Evolutionary conservation across 2,888 invertebrate species (phyloP).

Genomic region (Malachius bipustulatus): DNA sequence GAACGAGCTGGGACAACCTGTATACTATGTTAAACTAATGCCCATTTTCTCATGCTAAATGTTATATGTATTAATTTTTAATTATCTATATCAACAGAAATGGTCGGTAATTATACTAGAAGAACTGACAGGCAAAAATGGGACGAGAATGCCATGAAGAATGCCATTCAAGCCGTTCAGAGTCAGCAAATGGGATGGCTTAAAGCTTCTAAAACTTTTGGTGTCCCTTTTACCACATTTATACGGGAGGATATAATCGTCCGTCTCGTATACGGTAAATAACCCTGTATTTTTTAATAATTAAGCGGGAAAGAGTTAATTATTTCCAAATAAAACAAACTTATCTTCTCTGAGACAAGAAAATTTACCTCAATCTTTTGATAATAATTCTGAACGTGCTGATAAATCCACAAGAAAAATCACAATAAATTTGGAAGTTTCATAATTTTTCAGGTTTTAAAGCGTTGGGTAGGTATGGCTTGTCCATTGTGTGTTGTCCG

Average conservation of each 20-base stretch:
- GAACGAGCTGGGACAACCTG: too few relatives aligned
- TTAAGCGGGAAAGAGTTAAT: too few relatives aligned
- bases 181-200: constrained; percentile 13
- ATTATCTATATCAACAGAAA: constrained; percentile 4
- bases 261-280: constrained; percentile 7
- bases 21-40: neutral
- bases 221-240: constrained; percentile 13
- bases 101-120: constrained; percentile 8
- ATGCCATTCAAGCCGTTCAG: constrained; percentile 12
- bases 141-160: constrained; percentile 9
- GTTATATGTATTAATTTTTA: neutral
- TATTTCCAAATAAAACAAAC: too few relatives aligned
- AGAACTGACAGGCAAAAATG: constrained; percentile 11
- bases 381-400: too few relatives aligned
- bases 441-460: too few relatives aligned
- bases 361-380: too few relatives aligned
- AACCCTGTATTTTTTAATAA: too few relatives aligned
- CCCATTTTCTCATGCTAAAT: neutral
- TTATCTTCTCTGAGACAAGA: too few relatives aligned
- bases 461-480: too few relatives aligned
- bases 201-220: constrained; percentile 12
- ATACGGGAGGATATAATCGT: constrained; percentile 10
- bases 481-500: too few relatives aligned
- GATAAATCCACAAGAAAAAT: too few relatives aligned
- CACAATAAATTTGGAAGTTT: too few relatives aligned